Base-by-base conservation (phyloP, 2,113 vertebrate genomes). In the Nematolebias whitei region DNA sequence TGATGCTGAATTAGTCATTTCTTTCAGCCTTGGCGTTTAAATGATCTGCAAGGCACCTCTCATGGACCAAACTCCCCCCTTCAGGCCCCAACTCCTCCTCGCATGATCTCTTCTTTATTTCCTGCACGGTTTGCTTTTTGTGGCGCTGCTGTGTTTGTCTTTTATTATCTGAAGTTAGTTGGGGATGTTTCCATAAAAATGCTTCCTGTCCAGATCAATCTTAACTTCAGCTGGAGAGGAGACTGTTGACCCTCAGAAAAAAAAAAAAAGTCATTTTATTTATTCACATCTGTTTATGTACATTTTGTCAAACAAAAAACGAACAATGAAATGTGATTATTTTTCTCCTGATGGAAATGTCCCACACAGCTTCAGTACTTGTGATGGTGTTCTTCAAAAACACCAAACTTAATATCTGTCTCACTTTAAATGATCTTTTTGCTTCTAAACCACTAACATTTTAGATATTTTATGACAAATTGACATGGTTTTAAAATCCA, bases 1-100 rank as follows among this genome's bases (percentile, higher is more conserved):
- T 89, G 81, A 87, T 87, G 80, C 83, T 86, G 84, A 89, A 61
- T 69, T 50, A 85, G 79, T 83, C 79, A 76, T 74, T 89, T 87
- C 82, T 77, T 91, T 94, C 91, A 94, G 93, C 91, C 92, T 94
- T 94, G 93, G 92, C 86, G 92, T 94, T 93, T 93, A 93, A 93
- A 92, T 93, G 84, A 89, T 87, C 74, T 93, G 93, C 93, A 94
- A 93, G 94, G 78, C 77, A 82, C 83, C 83, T 91, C 86, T 85
- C 87, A 88, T 87, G 76, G 63, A 82, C 72, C 71, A 47, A 47
- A 32, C 40, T 22, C 32, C 16, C 18, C 60, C 23, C 38, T 24
- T 54, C 35, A 52, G 39, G 49, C 51, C 45, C 43, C 45, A 16
- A 45, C 76, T 73, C 74, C 58, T 79, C 66, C 66, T 72, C 41